These are phyloP conservation scores for Heliconius ethilla DNA, from an alignment of 2,888 invertebrate genomes.

Conservation along the genomic window DNA sequence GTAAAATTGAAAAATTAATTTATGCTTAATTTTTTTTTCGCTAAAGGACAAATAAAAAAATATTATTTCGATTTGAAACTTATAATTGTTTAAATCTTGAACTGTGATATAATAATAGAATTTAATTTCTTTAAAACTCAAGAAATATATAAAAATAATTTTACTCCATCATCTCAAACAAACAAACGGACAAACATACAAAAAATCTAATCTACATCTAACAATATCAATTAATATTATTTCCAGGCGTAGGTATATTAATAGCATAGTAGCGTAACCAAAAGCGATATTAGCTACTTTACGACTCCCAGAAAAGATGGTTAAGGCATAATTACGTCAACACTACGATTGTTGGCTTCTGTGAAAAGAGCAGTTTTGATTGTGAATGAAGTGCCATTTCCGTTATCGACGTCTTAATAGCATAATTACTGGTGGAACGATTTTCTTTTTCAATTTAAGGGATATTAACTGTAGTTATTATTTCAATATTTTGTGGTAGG, in stretches of 20 bases:
- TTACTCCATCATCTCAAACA: too few species aligned
- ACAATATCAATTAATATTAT: conserved; percentile 6
- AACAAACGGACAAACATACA: neutral
- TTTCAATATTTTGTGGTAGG: neutral
- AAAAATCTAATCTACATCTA: too few species aligned
- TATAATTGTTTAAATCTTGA: neutral
- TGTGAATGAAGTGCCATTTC: conserved; percentile 22
- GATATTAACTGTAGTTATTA: neutral
- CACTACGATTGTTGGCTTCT: conserved; percentile 27
- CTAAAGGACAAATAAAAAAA: neutral
- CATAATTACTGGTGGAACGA: neutral
- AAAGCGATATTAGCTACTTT: conserved; percentile 8
- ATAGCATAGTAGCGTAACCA: conserved; percentile 17
- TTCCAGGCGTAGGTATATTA: neutral
- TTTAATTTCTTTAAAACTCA: too few species aligned
- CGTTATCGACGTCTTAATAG: conserved; percentile 16
- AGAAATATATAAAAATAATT: too few species aligned
- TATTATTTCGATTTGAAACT: neutral
- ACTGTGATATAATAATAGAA: neutral
- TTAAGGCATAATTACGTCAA: conserved; percentile 42
- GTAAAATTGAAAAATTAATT: too few species aligned
- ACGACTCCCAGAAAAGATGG: conserved; percentile 17
- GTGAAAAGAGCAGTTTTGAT: conserved; percentile 26
- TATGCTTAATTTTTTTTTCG: too few species aligned
- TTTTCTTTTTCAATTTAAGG: neutral